phyloP scores from a whole-genome alignment of 2,888 invertebrate species.

The Lithodes maja region DNA sequence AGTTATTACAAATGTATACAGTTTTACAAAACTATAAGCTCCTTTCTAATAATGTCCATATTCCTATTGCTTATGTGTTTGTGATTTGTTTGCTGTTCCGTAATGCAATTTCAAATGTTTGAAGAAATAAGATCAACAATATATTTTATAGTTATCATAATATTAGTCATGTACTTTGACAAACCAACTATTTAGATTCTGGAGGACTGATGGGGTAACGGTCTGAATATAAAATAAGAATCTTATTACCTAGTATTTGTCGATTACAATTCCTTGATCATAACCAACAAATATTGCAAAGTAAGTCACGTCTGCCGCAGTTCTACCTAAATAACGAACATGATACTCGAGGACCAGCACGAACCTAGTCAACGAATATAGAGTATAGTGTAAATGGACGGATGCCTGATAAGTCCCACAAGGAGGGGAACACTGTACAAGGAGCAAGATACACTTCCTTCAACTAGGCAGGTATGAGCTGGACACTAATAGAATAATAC shows the following conservation, averaged over 20 bases:
- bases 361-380: neutral
- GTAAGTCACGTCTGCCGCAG: conserved; percentile 65
- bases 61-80: too few relatives aligned
- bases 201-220: conserved; percentile 30
- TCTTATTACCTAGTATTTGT: conserved; percentile 38
- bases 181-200: neutral
- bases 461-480: too few relatives aligned
- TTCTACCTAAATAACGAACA: neutral
- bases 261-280: conserved; percentile 9
- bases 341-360: neutral
- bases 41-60: too few relatives aligned
- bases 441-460: neutral
- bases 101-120: too few relatives aligned
- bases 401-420: conserved; percentile 38
- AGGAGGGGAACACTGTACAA: conserved; percentile 35
- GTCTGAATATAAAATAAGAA: conserved; percentile 4
- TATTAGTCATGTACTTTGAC: too few relatives aligned
- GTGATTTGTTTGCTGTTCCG: too few relatives aligned
- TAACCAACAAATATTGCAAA: conserved; percentile 38
- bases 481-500: too few relatives aligned
- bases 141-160: too few relatives aligned
- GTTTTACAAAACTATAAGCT: too few relatives aligned
- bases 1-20: too few relatives aligned
- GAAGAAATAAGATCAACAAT: too few relatives aligned
- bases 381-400: conserved; percentile 34